Conservation (phyloP, 2,888 invertebrate genomes). For the Dorcus hopei region DNA sequence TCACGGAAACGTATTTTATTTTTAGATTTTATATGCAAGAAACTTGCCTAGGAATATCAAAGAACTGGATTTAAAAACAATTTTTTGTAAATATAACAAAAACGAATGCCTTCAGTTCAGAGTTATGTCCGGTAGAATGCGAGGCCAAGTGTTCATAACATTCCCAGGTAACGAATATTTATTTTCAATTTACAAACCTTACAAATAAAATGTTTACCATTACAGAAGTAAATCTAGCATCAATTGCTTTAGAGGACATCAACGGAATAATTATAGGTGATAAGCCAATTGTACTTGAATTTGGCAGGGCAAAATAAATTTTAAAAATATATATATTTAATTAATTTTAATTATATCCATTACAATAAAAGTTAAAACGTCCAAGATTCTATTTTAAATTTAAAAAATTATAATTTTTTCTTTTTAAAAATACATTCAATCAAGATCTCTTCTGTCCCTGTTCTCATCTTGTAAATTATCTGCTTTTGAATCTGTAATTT, state of each 20-base stretch:
- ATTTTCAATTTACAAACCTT: no score
- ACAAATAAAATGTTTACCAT: constrained; percentile 18
- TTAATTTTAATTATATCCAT: background rate
- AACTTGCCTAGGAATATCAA: constrained; percentile 53
- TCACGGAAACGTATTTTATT: constrained; percentile 12
- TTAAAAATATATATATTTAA: constrained; percentile 2
- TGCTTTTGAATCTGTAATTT: constrained; percentile 20
- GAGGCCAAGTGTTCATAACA: constrained; percentile 58
- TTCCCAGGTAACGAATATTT: constrained; percentile 49
- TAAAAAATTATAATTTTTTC: background rate
- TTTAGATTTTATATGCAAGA: constrained; percentile 56
- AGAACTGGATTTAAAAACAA: constrained; percentile 50
- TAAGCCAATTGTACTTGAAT: constrained; percentile 51
- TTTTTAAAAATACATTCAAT: constrained; percentile 9
- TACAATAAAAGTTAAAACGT: constrained; percentile 1
- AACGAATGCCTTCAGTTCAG: constrained; percentile 42
- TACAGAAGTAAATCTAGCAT: constrained; percentile 51
- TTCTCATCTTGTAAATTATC: constrained; percentile 22
- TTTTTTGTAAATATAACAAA: constrained; percentile 51
- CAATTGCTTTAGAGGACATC: constrained; percentile 51
- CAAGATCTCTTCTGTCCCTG: constrained; percentile 21
- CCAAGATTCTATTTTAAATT: background rate
- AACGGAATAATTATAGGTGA: constrained; percentile 55
- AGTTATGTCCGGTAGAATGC: constrained; percentile 56
- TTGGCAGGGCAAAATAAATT: constrained; percentile 25